phyloP scores from a whole-genome alignment of 2,888 invertebrate genomes.

The Noctua janthe region DNA sequence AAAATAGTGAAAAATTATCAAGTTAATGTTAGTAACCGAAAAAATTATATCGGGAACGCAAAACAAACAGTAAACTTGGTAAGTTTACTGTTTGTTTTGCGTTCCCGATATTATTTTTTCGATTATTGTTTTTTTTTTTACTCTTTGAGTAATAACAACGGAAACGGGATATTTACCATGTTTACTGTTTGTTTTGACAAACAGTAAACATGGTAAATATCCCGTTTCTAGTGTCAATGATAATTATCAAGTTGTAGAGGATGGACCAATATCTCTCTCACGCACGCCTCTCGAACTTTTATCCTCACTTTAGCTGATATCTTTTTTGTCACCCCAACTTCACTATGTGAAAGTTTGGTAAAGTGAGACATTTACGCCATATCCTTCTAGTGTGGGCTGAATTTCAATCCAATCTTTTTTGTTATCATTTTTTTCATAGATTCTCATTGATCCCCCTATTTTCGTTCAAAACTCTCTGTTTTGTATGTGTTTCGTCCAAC shows the following conservation, averaged over 20 bases:
- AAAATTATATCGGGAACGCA: no score
- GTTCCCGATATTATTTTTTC: no score
- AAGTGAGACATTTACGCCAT: constrained; percentile 2
- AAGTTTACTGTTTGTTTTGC: no score
- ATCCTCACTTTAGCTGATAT: constrained; percentile 6
- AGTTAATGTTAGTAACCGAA: no score
- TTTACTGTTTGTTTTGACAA: no score
- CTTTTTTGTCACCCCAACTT: constrained; percentile 22
- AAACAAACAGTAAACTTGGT: no score
- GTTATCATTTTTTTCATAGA: not conserved
- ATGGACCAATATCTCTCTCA: not conserved
- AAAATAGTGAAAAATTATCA: not conserved
- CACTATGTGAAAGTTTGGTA: constrained; percentile 20
- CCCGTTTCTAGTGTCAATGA: no score
- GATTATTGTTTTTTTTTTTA: no score
- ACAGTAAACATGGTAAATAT: no score
- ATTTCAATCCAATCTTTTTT: constrained; percentile 22
- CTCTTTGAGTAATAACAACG: no score
- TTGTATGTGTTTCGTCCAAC: not conserved
- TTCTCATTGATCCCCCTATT: not conserved
- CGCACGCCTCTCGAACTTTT: constrained; percentile 3
- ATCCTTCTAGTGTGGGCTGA: not conserved
- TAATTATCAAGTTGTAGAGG: not conserved
- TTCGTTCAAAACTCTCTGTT: not conserved
- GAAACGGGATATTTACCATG: no score